A percentile compares a stretch with the other conserved stretches of the same genome.
Evolutionary conservation across 2,113 vertebrate species (phyloP).

Genomic region (Peromyscus maniculatus): DNA sequence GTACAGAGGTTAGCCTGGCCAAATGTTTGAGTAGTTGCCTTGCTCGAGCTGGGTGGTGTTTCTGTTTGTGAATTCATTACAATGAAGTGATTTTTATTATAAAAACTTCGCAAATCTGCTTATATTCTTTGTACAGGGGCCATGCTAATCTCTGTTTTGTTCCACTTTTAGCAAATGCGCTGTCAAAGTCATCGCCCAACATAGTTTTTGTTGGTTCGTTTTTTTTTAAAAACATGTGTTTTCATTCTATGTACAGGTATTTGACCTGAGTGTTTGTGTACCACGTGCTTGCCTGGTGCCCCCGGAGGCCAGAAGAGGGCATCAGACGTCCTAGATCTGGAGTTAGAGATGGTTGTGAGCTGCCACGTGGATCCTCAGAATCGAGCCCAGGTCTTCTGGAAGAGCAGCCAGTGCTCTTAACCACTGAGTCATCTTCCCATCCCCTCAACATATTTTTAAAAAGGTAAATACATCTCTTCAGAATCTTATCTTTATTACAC

Average conservation of each 20-base stretch:
- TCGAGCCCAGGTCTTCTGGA: background rate
- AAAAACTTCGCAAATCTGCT: background rate
- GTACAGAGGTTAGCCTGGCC: background rate
- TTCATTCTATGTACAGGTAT: background rate
- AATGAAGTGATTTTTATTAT: background rate
- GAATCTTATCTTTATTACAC: background rate
- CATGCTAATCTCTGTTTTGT: too few species aligned
- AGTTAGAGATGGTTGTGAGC: background rate
- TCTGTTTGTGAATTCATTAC: background rate
- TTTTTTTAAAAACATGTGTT: background rate
- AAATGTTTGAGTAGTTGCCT: background rate
- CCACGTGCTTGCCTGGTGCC: background rate
- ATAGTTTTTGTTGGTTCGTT: background rate
- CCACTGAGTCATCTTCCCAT: background rate
- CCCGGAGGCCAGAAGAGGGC: background rate
- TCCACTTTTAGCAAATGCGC: background rate
- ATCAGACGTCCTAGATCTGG: background rate
- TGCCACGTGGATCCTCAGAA: background rate
- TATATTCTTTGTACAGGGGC: background rate
- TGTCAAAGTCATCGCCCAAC: background rate
- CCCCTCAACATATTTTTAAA: background rate
- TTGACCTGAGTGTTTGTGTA: background rate
- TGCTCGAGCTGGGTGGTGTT: background rate
- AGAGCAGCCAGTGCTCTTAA: background rate
- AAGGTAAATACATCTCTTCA: conserved; percentile 13